Evolutionary conservation across 2,888 invertebrate species (phyloP).

Genomic region (Trichogramma evanescens): DNA sequence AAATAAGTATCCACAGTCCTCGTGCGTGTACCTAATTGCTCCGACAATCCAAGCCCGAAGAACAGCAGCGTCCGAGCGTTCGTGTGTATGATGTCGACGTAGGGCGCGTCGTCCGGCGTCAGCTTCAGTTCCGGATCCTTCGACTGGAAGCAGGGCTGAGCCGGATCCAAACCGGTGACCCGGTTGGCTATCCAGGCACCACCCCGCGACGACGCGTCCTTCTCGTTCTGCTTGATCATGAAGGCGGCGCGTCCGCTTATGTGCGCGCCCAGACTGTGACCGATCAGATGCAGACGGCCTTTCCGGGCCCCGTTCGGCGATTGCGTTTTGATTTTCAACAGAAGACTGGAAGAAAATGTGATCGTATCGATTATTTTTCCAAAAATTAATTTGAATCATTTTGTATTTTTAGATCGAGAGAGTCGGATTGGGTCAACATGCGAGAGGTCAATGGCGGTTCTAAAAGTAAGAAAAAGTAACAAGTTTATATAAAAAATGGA

Average conservation of each 20-base stretch:
- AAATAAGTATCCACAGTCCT: not conserved
- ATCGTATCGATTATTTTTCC: too few species aligned
- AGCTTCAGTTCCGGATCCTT: slow-evolving; percentile 48
- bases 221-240: slow-evolving; percentile 46
- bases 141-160: slow-evolving; percentile 57
- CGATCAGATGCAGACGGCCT: slow-evolving; percentile 52
- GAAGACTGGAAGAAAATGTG: too few species aligned
- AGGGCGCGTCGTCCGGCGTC: slow-evolving; percentile 54
- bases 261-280: slow-evolving; percentile 60
- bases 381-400: too few species aligned
- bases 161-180: slow-evolving; percentile 57
- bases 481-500: too few species aligned
- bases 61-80: slow-evolving; percentile 52
- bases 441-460: too few species aligned
- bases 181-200: slow-evolving; percentile 31
- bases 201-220: not conserved
- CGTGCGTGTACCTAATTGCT: slow-evolving; percentile 48
- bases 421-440: too few species aligned
- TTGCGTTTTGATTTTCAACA: too few species aligned
- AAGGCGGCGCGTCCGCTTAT: slow-evolving; percentile 54
- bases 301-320: too few species aligned
- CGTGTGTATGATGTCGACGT: slow-evolving; percentile 60
- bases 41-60: slow-evolving; percentile 56
- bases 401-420: too few species aligned
- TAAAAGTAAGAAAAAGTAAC: too few species aligned